Conservation (phyloP, 2,113 vertebrate genomes). For the Nothoprocta pentlandii region DNA sequence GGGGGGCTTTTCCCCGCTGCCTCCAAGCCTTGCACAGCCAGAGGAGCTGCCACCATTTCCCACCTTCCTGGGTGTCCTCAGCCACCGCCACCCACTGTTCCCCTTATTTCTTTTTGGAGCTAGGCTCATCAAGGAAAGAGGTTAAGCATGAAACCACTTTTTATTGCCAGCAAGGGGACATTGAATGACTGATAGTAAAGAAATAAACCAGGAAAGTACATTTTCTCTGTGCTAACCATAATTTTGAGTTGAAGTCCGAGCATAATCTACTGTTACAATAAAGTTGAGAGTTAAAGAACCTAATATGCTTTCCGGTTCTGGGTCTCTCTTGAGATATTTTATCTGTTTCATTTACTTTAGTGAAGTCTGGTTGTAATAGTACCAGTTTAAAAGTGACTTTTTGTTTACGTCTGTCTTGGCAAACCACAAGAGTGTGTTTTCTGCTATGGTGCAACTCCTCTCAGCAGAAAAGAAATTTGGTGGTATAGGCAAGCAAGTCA, state of each 20-base stretch:
- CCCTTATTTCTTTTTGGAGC: background rate
- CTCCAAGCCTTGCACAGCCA: background rate
- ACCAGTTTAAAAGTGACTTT: background rate
- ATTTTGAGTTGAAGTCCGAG: background rate
- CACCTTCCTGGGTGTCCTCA: background rate
- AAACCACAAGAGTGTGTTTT: background rate
- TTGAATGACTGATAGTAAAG: background rate
- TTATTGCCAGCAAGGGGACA: background rate
- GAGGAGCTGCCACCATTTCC: background rate
- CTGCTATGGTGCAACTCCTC: background rate
- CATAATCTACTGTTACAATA: background rate
- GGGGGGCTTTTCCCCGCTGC: background rate
- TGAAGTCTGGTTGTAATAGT: background rate
- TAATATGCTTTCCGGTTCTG: background rate
- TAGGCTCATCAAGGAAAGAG: background rate
- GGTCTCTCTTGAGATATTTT: background rate
- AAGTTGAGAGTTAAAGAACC: background rate
- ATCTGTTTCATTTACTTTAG: background rate
- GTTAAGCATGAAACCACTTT: background rate
- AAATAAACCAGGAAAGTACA: background rate
- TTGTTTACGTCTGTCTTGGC: background rate
- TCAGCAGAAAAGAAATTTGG: background rate
- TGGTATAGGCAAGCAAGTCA: background rate
- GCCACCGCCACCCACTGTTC: background rate
- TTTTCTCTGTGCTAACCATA: background rate